phyloP scores from a whole-genome alignment of 2,113 vertebrate species.

The Elephantulus edwardii region DNA sequence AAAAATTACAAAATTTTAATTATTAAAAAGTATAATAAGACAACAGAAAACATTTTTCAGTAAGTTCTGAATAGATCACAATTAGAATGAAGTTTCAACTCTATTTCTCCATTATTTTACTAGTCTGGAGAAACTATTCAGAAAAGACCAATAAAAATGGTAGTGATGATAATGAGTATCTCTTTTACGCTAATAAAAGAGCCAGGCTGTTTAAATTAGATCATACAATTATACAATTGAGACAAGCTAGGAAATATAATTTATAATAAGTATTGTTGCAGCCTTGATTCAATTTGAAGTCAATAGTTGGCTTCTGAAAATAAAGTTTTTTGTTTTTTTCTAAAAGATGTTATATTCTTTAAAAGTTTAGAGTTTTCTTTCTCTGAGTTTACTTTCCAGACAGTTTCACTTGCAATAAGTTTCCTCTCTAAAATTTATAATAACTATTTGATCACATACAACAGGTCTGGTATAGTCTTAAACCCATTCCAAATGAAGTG shows the following conservation, averaged over 20 bases:
- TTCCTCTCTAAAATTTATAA: not conserved
- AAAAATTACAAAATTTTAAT: constrained; percentile 1
- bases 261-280: constrained; percentile 51
- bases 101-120: not conserved
- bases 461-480: not conserved
- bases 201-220: constrained; percentile 41
- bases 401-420: not conserved
- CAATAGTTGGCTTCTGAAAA: constrained; percentile 28
- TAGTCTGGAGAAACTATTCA: not conserved
- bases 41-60: not conserved
- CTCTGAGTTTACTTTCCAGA: not conserved
- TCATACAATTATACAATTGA: constrained; percentile 18
- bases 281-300: constrained; percentile 37
- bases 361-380: not conserved
- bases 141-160: not conserved
- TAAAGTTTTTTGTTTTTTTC: too few relatives aligned
- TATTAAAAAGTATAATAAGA: not conserved
- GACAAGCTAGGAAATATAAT: not conserved
- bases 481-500: not conserved
- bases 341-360: not conserved
- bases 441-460: not conserved
- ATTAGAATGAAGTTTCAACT: not conserved
- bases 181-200: constrained; percentile 55
- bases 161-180: not conserved
- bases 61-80: not conserved